These are phyloP conservation scores for Onychomys torridus DNA, from an alignment of 2,797 vertebrate species.

Conservation along the genomic window DNA sequence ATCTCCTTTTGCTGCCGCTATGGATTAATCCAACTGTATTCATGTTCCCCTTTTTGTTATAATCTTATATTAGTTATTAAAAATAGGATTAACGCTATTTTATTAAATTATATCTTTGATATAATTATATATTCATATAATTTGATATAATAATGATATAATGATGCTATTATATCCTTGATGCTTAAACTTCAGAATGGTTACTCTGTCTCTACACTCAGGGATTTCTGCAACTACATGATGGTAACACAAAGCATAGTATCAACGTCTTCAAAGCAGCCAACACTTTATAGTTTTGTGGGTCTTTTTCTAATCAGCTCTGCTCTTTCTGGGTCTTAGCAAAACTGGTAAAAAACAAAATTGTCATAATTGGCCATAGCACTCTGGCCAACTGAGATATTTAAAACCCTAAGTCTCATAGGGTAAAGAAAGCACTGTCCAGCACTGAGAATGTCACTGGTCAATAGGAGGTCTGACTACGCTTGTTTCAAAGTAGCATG, in stretches of 20 bases:
- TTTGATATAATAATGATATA: neutral
- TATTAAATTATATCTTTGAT: neutral
- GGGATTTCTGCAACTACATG: neutral
- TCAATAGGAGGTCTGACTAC: neutral
- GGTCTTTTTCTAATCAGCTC: neutral
- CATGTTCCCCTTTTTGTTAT: neutral
- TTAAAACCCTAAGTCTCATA: neutral
- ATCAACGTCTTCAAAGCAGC: neutral
- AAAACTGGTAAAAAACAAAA: neutral
- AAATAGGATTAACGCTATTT: neutral
- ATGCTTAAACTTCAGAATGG: neutral
- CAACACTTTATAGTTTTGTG: neutral
- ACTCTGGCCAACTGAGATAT: neutral
- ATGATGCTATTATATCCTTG: neutral
- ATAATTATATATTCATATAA: neutral
- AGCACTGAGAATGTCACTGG: neutral
- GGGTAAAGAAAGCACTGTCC: neutral
- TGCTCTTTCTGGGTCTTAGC: neutral
- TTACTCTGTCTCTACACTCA: neutral
- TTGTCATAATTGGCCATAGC: neutral
- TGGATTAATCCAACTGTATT: neutral
- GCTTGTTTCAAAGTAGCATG: neutral
- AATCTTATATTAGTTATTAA: neutral
- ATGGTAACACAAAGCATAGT: neutral
- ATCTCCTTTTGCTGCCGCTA: neutral